Percentiles rank a stretch among this genome's conserved stretches.
Evolutionary conservation across 2,888 invertebrate species (phyloP).

Genomic region (Drosophila lacicola): DNA sequence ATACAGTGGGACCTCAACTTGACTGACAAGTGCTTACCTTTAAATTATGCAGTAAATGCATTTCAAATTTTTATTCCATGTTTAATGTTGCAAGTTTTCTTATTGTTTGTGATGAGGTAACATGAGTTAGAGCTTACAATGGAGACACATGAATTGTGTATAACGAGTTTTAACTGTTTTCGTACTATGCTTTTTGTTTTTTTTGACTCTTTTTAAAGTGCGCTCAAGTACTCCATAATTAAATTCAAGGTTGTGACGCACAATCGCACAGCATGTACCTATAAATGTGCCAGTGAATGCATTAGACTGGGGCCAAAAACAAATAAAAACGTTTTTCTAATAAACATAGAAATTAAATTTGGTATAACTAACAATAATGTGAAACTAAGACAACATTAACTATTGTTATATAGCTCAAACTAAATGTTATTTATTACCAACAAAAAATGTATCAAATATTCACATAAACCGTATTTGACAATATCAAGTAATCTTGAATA

Average conservation of each 20-base stretch:
- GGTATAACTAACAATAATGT: too few relatives aligned
- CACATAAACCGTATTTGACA: too few relatives aligned
- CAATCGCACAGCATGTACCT: conserved; percentile 10
- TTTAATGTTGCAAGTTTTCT: not conserved
- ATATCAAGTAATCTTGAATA: too few relatives aligned
- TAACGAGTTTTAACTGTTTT: conserved; percentile 2
- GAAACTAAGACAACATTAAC: too few relatives aligned
- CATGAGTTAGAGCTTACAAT: not conserved
- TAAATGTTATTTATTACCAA: too few relatives aligned
- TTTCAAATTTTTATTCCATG: not conserved
- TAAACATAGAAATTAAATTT: not conserved
- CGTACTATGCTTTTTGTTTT: conserved; percentile 11
- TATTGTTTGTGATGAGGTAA: not conserved
- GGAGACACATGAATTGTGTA: not conserved
- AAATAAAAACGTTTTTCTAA: not conserved
- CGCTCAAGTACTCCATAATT: conserved; percentile 29
- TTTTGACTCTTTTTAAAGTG: conserved; percentile 8
- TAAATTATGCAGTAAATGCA: not conserved
- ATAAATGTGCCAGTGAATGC: conserved; percentile 22
- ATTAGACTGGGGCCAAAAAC: conserved; percentile 16
- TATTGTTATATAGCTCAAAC: too few relatives aligned
- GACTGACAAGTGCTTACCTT: conserved; percentile 6
- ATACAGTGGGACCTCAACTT: conserved; percentile 15
- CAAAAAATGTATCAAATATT: too few relatives aligned
- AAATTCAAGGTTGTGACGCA: conserved; percentile 35